phyloP scores from a whole-genome alignment of 2,113 vertebrate species.

The Eretmochelys imbricata region DNA sequence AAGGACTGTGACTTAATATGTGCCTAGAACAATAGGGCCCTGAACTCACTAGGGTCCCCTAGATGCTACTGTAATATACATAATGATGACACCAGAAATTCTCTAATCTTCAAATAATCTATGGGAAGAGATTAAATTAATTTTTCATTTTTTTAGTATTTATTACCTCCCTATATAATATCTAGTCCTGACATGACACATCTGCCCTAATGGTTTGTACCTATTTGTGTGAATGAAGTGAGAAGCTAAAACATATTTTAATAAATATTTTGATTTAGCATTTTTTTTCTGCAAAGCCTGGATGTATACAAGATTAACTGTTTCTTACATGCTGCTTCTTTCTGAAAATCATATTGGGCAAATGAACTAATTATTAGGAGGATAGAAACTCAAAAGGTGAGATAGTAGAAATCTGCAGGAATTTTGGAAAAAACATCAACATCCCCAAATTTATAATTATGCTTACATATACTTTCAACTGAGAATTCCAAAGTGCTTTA shows the following conservation, averaged over 20 bases:
- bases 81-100: background rate
- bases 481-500: too few relatives aligned
- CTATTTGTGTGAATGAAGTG: background rate
- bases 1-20: background rate
- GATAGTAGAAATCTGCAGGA: background rate
- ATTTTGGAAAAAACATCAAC: too few relatives aligned
- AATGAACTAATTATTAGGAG: background rate
- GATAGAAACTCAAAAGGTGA: background rate
- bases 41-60: background rate
- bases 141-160: background rate
- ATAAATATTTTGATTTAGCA: background rate
- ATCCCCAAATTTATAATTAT: too few relatives aligned
- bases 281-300: background rate
- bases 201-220: background rate
- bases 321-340: background rate
- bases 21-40: too few relatives aligned
- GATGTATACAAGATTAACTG: background rate
- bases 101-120: background rate
- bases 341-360: background rate
- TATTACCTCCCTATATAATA: background rate
- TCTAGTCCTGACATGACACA: background rate
- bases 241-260: background rate
- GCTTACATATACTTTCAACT: too few relatives aligned
- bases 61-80: background rate
- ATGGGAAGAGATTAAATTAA: background rate